Conservation (phyloP, 2,797 vertebrate species). For the Sardinella longiceps region DNA sequence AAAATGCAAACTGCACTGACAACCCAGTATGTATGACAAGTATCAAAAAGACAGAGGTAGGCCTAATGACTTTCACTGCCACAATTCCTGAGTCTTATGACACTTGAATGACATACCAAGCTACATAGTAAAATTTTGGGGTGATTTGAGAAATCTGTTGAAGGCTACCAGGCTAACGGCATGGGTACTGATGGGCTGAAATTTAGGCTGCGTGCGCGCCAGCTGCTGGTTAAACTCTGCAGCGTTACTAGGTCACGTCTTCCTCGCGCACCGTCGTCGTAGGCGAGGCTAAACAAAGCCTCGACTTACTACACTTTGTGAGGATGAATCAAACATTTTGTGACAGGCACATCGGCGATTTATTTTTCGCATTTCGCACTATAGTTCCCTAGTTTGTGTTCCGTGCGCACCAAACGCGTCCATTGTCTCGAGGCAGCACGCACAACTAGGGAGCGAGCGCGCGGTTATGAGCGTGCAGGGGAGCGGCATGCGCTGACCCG, state of each 20-base stretch:
- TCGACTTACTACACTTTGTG: conserved; percentile 1
- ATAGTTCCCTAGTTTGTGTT: conserved; percentile 58
- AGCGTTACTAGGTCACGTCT: conserved; percentile 45
- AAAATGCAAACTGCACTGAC: not conserved
- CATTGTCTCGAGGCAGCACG: conserved; percentile 71
- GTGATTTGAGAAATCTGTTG: not conserved
- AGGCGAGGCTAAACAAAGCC: conserved; percentile 20
- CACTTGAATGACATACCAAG: not conserved
- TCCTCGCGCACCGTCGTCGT: not conserved
- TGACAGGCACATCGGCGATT: conserved; percentile 25
- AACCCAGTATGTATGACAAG: not conserved
- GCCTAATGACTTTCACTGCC: not conserved
- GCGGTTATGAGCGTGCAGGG: conserved; percentile 61
- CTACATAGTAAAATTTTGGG: not conserved
- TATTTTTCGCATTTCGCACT: conserved; percentile 45
- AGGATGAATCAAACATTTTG: conserved; percentile 7
- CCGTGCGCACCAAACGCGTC: conserved; percentile 75
- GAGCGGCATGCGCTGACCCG: conserved; percentile 70
- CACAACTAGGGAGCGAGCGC: conserved; percentile 51
- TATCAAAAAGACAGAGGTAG: not conserved
- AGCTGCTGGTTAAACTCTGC: conserved; percentile 25
- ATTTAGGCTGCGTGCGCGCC: not conserved
- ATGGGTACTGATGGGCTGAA: not conserved
- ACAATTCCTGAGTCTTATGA: not conserved
- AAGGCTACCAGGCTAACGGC: not conserved